Evolutionary conservation across 2,113 vertebrate species (phyloP).

Genomic region (Butorides virescens): DNA sequence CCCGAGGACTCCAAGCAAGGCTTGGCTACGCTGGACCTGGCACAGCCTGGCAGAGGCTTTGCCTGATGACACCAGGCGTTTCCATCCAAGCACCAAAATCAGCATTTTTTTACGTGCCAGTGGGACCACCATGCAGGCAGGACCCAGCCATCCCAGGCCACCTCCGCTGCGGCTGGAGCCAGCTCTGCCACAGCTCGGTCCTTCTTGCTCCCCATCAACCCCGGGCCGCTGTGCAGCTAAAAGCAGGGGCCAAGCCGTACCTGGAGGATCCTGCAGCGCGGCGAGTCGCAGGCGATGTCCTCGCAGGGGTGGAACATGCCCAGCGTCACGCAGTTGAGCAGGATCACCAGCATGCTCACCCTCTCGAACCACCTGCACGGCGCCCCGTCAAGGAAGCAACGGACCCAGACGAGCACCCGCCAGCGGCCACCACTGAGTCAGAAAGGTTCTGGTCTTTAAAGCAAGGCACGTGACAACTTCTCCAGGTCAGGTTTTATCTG

Average conservation of each 20-base stretch:
- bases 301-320: conserved; percentile 99
- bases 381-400: conserved; percentile 80
- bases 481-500: accelerated
- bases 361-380: conserved; percentile 92
- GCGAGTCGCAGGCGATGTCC: conserved; percentile 89
- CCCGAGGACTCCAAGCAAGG: not conserved
- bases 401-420: accelerated
- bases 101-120: not conserved
- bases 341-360: conserved; percentile 97
- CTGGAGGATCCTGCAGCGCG: conserved; percentile 95
- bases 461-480: not conserved
- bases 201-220: not conserved
- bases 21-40: not conserved
- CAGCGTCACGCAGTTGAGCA: conserved; percentile 97
- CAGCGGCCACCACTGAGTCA: accelerated
- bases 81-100: not conserved
- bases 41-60: not conserved
- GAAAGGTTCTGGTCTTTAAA: not conserved
- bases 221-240: accelerated
- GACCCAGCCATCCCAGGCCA: not conserved
- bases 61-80: accelerated
- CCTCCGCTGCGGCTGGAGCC: accelerated
- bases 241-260: not conserved
- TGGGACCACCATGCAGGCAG: not conserved
- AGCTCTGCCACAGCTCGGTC: not conserved